phyloP scores from a whole-genome alignment of 2,888 invertebrate genomes.

The Timema podura region DNA sequence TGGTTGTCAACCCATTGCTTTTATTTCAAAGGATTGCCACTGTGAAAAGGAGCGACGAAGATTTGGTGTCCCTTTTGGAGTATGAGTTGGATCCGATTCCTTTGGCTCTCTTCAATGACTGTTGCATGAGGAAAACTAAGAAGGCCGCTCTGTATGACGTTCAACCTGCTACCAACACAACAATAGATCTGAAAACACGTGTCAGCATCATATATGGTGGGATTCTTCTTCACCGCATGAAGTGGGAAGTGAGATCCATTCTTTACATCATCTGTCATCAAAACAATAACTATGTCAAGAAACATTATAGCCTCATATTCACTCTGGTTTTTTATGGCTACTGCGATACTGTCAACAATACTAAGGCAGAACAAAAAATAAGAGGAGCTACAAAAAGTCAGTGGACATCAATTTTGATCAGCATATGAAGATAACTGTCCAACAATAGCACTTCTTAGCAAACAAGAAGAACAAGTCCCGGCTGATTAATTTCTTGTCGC shows the following conservation, averaged over 20 bases:
- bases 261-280: neutral
- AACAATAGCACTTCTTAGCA: neutral
- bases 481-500: neutral
- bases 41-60: neutral
- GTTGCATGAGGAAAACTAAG: conserved; percentile 7
- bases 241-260: neutral
- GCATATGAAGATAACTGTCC: too few species aligned
- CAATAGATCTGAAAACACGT: neutral
- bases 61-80: conserved; percentile 1
- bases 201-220: neutral
- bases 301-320: neutral
- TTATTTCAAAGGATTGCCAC: neutral
- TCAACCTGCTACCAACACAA: neutral
- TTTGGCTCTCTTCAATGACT: neutral
- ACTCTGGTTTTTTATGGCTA: neutral
- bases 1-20: neutral
- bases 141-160: neutral
- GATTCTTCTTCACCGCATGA: neutral
- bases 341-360: neutral
- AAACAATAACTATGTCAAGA: neutral
- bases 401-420: conserved; percentile 2
- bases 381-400: neutral
- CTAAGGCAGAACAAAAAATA: neutral
- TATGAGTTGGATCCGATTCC: neutral
- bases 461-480: neutral